These are phyloP conservation scores for Araneus ventricosus DNA, from an alignment of 1,140 invertebrate species.

Conservation along the genomic window DNA sequence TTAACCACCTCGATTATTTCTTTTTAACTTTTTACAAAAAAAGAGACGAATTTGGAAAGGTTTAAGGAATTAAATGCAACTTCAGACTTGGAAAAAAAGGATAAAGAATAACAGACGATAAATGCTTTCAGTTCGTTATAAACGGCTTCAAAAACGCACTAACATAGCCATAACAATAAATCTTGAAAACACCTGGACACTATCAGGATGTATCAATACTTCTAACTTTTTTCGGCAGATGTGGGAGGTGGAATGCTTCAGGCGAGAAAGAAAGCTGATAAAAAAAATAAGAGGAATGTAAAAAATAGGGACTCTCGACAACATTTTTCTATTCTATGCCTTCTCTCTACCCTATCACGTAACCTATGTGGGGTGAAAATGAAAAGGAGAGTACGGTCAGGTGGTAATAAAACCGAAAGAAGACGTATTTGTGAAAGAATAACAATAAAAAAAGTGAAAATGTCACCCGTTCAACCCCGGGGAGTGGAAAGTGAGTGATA, in stretches of 20 bases:
- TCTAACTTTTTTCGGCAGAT: not conserved
- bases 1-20: too few relatives aligned
- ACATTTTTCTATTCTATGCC: not conserved
- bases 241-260: not conserved
- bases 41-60: not conserved
- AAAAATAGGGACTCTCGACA: slow-evolving; percentile 9
- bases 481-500: slow-evolving; percentile 42
- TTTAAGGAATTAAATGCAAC: not conserved
- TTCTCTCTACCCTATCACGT: slow-evolving; percentile 15
- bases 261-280: not conserved
- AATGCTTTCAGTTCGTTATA: slow-evolving; percentile 5
- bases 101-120: not conserved
- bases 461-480: not conserved
- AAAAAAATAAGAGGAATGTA: not conserved
- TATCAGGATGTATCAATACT: slow-evolving; percentile 29
- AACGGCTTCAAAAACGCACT: not conserved
- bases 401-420: slow-evolving; percentile 41
- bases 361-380: slow-evolving; percentile 20
- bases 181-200: slow-evolving; percentile 3
- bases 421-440: slow-evolving; percentile 18
- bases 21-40: not conserved
- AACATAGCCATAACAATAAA: slow-evolving; percentile 37
- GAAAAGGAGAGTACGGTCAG: slow-evolving; percentile 36
- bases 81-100: not conserved
- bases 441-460: not conserved